Conservation (phyloP, 1,140 invertebrate species). For the Tachypleus tridentatus region DNA sequence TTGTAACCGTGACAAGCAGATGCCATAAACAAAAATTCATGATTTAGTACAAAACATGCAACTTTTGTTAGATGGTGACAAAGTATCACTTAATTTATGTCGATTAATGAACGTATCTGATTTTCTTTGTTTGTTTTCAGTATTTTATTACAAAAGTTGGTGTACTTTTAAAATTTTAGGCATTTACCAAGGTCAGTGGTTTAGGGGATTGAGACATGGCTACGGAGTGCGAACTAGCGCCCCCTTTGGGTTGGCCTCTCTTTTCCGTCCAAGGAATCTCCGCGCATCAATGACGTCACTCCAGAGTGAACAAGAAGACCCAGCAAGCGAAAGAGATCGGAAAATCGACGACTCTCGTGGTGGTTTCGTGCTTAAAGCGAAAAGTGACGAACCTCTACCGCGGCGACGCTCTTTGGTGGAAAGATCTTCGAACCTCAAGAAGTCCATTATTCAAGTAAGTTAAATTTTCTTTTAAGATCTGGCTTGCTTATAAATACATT, state of each 20-base stretch:
- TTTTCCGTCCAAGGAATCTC: constrained; percentile 32
- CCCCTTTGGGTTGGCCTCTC: constrained; percentile 49
- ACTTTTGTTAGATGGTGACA: too few species aligned
- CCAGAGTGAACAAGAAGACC: constrained; percentile 9
- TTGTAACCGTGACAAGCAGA: too few species aligned
- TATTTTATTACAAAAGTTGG: too few species aligned
- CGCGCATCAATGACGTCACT: constrained; percentile 32
- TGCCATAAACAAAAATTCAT: too few species aligned
- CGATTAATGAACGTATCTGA: too few species aligned
- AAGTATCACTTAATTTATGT: too few species aligned
- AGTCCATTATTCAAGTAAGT: constrained; percentile 67
- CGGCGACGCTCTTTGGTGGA: constrained; percentile 72
- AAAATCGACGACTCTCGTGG: constrained; percentile 85
- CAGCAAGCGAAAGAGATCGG: constrained; percentile 59
- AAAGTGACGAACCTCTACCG: constrained; percentile 25
- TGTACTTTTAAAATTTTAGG: constrained; percentile 4
- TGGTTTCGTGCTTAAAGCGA: constrained; percentile 92
- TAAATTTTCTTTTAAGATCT: not conserved
- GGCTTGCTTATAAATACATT: too few species aligned
- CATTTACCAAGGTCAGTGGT: constrained; percentile 71
- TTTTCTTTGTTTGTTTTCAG: too few species aligned
- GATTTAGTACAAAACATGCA: too few species aligned
- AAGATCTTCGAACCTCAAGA: constrained; percentile 64
- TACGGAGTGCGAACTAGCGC: constrained; percentile 95
- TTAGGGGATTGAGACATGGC: constrained; percentile 91